Evolutionary conservation across 2,797 vertebrate genomes (phyloP).

Genomic region (Naso thynnoides): DNA sequence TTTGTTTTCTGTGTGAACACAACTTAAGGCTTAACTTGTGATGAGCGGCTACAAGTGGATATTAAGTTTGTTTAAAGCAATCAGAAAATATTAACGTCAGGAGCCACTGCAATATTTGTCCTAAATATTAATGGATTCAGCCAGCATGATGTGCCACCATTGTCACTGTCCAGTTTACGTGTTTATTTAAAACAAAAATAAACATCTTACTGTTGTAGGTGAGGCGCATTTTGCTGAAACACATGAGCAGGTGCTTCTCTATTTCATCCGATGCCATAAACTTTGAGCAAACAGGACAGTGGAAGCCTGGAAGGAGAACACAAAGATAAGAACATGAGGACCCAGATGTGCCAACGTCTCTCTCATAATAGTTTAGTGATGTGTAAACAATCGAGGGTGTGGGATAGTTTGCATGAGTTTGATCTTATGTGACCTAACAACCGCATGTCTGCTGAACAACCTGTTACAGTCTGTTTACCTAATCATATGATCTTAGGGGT

Average conservation of each 20-base stretch:
- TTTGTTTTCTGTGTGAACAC: too few species aligned
- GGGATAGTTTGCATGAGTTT: constrained; percentile 16
- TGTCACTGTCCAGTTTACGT: not conserved
- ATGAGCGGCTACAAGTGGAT: not conserved
- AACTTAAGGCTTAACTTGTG: not conserved
- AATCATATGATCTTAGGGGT: not conserved
- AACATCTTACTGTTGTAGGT: constrained; percentile 94
- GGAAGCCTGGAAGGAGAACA: constrained; percentile 88
- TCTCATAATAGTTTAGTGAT: constrained; percentile 36
- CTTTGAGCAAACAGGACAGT: constrained; percentile 98
- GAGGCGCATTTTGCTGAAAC: constrained; percentile 96
- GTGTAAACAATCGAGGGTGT: constrained; percentile 41
- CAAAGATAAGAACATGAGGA: constrained; percentile 41
- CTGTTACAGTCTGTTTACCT: constrained; percentile 26
- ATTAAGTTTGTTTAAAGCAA: not conserved
- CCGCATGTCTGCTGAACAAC: constrained; percentile 34
- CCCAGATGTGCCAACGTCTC: constrained; percentile 7
- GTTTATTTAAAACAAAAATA: not conserved
- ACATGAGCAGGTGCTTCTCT: constrained; percentile 97
- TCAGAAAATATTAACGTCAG: not conserved
- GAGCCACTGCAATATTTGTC: not conserved
- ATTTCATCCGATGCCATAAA: constrained; percentile 95
- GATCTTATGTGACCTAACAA: constrained; percentile 27
- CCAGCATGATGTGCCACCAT: not conserved
- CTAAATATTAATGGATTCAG: not conserved